Percentiles rank a stretch among this genome's conserved stretches.
Evolutionary conservation across 2,113 vertebrate species (phyloP).

Genomic region (Caracal caracal): DNA sequence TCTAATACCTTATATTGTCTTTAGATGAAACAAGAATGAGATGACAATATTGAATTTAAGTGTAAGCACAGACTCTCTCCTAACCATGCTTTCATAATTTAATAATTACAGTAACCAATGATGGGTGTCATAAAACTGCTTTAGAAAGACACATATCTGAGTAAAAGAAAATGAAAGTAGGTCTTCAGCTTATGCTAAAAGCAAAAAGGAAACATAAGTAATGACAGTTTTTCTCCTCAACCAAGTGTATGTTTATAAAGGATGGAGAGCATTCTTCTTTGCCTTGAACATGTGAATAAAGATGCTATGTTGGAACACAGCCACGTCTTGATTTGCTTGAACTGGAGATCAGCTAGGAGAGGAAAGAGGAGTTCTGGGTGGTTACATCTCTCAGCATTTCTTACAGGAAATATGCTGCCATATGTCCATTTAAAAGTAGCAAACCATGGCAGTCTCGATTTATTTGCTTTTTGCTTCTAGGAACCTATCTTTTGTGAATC

Average conservation of each 20-base stretch:
- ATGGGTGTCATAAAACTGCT: not conserved
- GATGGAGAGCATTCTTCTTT: not conserved
- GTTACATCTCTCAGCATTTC: not conserved
- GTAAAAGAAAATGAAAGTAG: not conserved
- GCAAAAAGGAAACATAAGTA: not conserved
- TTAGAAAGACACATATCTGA: not conserved
- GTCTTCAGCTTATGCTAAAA: not conserved
- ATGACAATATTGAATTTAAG: not conserved
- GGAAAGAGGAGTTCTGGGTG: not conserved
- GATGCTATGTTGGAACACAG: not conserved
- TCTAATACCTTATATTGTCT: not conserved
- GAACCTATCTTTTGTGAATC: not conserved
- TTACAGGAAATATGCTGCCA: not conserved
- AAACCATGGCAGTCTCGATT: not conserved
- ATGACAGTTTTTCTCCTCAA: not conserved
- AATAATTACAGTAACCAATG: not conserved
- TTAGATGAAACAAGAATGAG: conserved; percentile 4
- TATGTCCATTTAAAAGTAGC: conserved; percentile 1
- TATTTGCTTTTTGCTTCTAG: not conserved
- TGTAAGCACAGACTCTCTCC: not conserved
- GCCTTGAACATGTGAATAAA: not conserved
- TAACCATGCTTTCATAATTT: conserved; percentile 2
- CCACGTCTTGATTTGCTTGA: not conserved
- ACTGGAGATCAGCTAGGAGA: not conserved
- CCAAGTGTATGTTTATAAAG: not conserved